These are phyloP conservation scores for Marasmarcha lunaedactyla DNA, from an alignment of 2,888 invertebrate species.

Conservation along the genomic window DNA sequence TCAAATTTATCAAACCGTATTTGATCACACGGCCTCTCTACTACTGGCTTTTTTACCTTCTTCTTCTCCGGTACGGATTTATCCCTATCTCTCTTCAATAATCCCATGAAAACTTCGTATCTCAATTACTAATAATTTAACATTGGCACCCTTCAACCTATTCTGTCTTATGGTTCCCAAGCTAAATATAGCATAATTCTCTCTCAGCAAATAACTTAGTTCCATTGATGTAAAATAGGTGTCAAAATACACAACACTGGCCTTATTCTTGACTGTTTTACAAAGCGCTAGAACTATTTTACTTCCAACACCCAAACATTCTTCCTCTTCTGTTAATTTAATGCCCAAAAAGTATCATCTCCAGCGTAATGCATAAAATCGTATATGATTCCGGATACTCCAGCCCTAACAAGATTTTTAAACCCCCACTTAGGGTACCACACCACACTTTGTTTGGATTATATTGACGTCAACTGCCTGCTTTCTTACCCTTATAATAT, in stretches of 20 bases:
- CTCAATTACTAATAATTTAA: too few species aligned
- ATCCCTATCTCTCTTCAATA: too few species aligned
- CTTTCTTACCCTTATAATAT: conserved; percentile 27
- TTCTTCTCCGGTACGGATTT: too few species aligned
- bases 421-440: conserved; percentile 34
- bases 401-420: conserved; percentile 27
- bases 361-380: conserved; percentile 28
- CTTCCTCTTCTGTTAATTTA: conserved; percentile 19
- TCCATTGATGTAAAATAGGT: too few species aligned
- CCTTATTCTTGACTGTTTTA: conserved; percentile 13
- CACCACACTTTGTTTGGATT: conserved; percentile 27
- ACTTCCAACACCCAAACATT: conserved; percentile 20
- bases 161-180: too few species aligned
- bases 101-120: too few species aligned
- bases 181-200: too few species aligned
- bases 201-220: too few species aligned
- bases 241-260: conserved; percentile 1
- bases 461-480: conserved; percentile 26
- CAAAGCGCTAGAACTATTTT: conserved; percentile 22
- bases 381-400: conserved; percentile 29
- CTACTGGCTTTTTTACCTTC: too few species aligned
- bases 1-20: too few species aligned
- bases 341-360: conserved; percentile 22
- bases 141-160: too few species aligned
- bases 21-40: too few species aligned